Evolutionary conservation across 2,888 invertebrate genomes (phyloP), one percentile per base, ranked within the genome.

Genomic region (Trichogramma evanescens): DNA sequence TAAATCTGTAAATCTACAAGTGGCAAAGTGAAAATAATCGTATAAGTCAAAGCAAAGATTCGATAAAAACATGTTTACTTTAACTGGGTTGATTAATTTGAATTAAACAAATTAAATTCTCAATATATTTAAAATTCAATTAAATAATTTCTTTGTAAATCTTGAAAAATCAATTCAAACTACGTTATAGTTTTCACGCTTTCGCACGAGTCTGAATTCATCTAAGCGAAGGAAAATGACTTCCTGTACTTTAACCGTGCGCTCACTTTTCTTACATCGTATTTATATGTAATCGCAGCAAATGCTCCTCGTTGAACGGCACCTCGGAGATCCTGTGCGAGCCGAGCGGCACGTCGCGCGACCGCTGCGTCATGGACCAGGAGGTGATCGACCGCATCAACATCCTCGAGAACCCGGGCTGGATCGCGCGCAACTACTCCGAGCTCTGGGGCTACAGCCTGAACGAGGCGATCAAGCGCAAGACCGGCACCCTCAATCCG

Each of bases 401-500:
- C 74, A 77, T 82, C 10, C 75, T 81, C 61, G 57, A 74, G 63
- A 48, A 72, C 1, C 65, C 62, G 42, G 88, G 88, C 64, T 96
- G 95, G 95, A 80, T 81, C 6, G 91, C 94, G 0, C 79, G 82
- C 45, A 94, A 92, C 78, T 91, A 95, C 77, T 82, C 89, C 0
- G 81, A 88, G 72, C 94, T 95, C 79, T 90, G 89, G 86, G 92
- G 91, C 2, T 85, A 84, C 73, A 91, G 88, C 54, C 84, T 95
- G 10, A 82, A 83, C 4, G 92, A 95, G 38, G 96, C 93, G 1
- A 80, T 95, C 54, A 80, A 82, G 50, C 84, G 87, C 67, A 86
- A 88, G 65, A 81, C 93, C 61, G 95, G 95, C 44, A 86, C 86
- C 0, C 72, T 83, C 13, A 81, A 81, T 68, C 84, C 86, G 0